Evolutionary conservation across 2,113 vertebrate genomes (phyloP).

Genomic region (Xerus inauris): DNA sequence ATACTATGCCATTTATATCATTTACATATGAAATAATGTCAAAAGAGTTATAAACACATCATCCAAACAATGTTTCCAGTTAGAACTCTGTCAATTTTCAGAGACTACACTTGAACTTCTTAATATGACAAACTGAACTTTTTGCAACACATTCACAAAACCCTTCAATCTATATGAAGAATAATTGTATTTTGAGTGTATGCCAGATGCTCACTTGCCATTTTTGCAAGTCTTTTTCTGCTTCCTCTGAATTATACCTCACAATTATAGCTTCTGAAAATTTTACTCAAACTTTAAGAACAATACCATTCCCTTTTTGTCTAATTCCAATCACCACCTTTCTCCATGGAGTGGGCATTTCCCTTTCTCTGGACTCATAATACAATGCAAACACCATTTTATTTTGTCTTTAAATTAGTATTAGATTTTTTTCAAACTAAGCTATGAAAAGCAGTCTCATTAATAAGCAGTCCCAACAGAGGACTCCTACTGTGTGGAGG

Average conservation of each 20-base stretch:
- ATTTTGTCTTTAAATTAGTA: not conserved
- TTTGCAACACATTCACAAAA: not conserved
- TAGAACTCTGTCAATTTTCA: not conserved
- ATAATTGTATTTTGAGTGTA: not conserved
- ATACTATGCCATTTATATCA: not conserved
- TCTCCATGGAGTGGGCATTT: not conserved
- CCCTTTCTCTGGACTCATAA: not conserved
- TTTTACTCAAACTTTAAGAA: not conserved
- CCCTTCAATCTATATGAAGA: not conserved
- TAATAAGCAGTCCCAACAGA: not conserved
- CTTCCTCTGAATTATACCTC: not conserved
- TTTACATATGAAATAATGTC: not conserved
- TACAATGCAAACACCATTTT: not conserved
- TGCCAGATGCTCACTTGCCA: not conserved
- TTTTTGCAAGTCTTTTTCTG: not conserved
- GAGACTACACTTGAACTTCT: not conserved
- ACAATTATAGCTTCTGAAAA: not conserved
- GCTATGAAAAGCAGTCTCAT: not conserved
- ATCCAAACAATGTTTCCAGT: not conserved
- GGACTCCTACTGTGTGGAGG: not conserved
- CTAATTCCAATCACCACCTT: not conserved
- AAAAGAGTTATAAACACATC: not conserved
- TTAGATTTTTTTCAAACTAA: not conserved
- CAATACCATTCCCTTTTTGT: not conserved
- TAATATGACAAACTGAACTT: not conserved